Conservation (phyloP, 2,797 vertebrate species). For the Cephalopachus bancanus region DNA sequence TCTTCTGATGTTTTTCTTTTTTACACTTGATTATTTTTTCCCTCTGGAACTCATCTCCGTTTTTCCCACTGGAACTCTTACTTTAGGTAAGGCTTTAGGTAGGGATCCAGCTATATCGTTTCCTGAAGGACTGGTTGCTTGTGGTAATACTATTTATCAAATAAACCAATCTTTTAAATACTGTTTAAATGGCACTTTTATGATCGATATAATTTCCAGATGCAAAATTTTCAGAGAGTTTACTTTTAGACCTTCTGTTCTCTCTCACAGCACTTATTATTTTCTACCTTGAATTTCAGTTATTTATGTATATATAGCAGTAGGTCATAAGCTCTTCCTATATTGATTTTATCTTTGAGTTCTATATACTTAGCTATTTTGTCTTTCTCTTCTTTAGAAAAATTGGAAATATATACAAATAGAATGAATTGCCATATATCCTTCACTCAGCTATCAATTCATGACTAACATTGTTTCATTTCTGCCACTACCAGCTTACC, state of each 20-base stretch:
- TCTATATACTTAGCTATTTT: background rate
- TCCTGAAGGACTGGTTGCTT: conserved; percentile 5
- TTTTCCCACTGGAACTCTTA: no score
- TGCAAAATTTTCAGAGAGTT: conserved; percentile 8
- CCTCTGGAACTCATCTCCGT: conserved; percentile 35
- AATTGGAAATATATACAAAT: conserved; percentile 20
- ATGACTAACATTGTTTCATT: conserved; percentile 38
- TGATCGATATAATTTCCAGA: background rate
- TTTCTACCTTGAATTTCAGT: conserved; percentile 15
- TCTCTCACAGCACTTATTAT: background rate
- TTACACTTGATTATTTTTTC: conserved; percentile 22
- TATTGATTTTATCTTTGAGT: conserved; percentile 10
- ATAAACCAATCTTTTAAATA: background rate
- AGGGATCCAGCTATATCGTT: conserved; percentile 31
- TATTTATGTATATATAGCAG: background rate
- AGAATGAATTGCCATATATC: background rate
- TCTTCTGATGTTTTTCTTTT: conserved; percentile 55
- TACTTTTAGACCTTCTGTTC: conserved; percentile 33
- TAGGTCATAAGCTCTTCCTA: background rate
- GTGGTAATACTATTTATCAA: conserved; percentile 8
- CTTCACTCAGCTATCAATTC: background rate
- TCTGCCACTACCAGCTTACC: background rate
- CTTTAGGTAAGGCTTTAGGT: background rate
- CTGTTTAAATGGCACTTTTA: conserved; percentile 30
- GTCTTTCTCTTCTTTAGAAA: background rate